Conservation (phyloP, 2,797 vertebrate species). For the Alauda arvensis region DNA sequence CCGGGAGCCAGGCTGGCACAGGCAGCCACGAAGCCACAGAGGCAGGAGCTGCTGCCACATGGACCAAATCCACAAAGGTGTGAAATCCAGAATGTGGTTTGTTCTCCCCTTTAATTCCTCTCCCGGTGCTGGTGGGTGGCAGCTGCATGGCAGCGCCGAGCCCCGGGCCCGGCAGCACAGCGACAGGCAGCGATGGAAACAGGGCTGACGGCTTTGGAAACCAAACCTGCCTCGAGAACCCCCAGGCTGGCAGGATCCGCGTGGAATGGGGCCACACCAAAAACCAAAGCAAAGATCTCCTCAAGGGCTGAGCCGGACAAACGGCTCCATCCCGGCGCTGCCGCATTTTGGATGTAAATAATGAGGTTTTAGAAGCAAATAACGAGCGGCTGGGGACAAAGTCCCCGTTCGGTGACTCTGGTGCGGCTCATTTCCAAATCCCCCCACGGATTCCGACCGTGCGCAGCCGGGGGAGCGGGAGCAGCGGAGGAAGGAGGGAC, state of each 20-base stretch:
- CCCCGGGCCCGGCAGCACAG: neutral
- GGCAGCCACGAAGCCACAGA: neutral
- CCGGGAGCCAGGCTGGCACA: neutral
- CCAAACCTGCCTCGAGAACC: neutral
- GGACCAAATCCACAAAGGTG: neutral
- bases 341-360: slow-evolving; percentile 2
- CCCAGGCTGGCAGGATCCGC: neutral
- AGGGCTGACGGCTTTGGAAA: neutral
- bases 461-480: neutral
- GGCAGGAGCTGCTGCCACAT: neutral
- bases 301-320: neutral
- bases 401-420: neutral
- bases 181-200: neutral
- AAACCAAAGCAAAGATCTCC: neutral
- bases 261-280: neutral
- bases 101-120: neutral
- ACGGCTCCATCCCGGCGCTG: neutral
- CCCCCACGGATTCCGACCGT: neutral
- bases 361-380: neutral
- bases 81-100: neutral
- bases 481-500: neutral
- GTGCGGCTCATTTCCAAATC: neutral
- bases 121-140: neutral
- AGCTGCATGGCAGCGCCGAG: neutral
- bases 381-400: neutral